Percentiles rank a stretch among this genome's conserved stretches.
These are phyloP conservation scores for Coleophora deauratella DNA, from an alignment of 2,888 invertebrate species.

Conservation along the genomic window DNA sequence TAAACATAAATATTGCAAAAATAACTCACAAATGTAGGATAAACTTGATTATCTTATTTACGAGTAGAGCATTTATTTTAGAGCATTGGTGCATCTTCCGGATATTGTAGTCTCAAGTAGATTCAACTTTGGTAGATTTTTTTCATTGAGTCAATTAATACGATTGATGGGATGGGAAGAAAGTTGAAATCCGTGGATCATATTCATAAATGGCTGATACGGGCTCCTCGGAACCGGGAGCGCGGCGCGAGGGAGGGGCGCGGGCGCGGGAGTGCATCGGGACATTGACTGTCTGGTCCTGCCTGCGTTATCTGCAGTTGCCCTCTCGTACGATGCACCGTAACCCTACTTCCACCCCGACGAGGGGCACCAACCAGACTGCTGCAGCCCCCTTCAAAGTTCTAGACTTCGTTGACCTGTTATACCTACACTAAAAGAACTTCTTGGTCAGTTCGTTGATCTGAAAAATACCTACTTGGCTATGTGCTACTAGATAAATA, in stretches of 20 bases:
- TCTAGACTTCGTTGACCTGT: constrained; percentile 62
- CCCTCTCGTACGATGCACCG: constrained; percentile 72
- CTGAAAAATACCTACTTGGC: too few species aligned
- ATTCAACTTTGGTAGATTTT: constrained; percentile 4
- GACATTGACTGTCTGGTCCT: constrained; percentile 72
- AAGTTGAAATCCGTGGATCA: constrained; percentile 46
- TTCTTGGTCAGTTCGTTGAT: constrained; percentile 26
- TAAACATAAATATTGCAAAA: too few species aligned
- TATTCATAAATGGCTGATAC: constrained; percentile 39
- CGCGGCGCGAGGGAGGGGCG: constrained; percentile 19
- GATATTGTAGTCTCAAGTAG: too few species aligned
- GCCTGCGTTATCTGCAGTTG: constrained; percentile 71
- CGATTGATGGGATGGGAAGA: constrained; percentile 25
- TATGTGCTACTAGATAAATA: too few species aligned
- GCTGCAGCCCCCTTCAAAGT: constrained; percentile 50
- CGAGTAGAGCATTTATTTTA: too few species aligned
- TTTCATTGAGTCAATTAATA: not conserved
- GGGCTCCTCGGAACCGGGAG: constrained; percentile 47
- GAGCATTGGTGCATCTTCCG: too few species aligned
- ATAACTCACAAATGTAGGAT: too few species aligned
- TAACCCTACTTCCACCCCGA: constrained; percentile 58
- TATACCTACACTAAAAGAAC: constrained; percentile 48
- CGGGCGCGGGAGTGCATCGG: constrained; percentile 51
- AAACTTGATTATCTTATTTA: too few species aligned
- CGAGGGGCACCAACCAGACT: constrained; percentile 44